Evolutionary conservation across 1,140 invertebrate genomes (phyloP), one percentile per base, ranked within the genome.

Genomic region (Bicyclus anynana): DNA sequence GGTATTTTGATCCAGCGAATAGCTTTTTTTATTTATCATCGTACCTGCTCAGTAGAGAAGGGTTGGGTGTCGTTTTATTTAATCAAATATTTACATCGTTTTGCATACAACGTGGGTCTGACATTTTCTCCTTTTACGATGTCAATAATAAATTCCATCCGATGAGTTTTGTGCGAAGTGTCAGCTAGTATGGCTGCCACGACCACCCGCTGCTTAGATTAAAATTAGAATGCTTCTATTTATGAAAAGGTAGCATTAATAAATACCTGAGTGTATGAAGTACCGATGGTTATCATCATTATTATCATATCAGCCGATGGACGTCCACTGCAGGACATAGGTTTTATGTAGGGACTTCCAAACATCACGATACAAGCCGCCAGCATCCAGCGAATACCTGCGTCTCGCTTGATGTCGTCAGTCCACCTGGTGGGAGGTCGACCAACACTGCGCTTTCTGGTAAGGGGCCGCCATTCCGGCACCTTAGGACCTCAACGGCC

Each of bases 41-140:
- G 18, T 37, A 27, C 18, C 18, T n/a, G 17, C 18, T 33, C 40
- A 26, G 27, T n/a, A 27, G 53, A 47, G 47, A 59, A 63, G 50
- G 62, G 65, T 33, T 51, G 38, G 42, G 51, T 29, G 53, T 59
- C 63, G 59, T 69, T 70, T 61, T 77, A 73, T 73, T 67, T 63
- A 53, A 72, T 77, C 70, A 75, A 80, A 80, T 77, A 80, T 80
- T 77, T 69, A 78, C 66, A 73, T 66, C 65, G 62, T 56, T 23
- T 48, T 47, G 38, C 66, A 55, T 55, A 67, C 55, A 76, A 76
- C 71, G 64, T 58, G 73, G 71, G 74, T 74, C 61, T 78, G 77
- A 80, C 75, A 64, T 74, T 77, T 77, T 65, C 59, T 66, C 68
- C 59, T 67, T 74, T 78, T 60, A 71, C 59, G 65, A 62, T 67